Evolutionary conservation across 2,888 invertebrate genomes (phyloP), one percentile per base, ranked within the genome.

Genomic region (Hyles lineata): DNA sequence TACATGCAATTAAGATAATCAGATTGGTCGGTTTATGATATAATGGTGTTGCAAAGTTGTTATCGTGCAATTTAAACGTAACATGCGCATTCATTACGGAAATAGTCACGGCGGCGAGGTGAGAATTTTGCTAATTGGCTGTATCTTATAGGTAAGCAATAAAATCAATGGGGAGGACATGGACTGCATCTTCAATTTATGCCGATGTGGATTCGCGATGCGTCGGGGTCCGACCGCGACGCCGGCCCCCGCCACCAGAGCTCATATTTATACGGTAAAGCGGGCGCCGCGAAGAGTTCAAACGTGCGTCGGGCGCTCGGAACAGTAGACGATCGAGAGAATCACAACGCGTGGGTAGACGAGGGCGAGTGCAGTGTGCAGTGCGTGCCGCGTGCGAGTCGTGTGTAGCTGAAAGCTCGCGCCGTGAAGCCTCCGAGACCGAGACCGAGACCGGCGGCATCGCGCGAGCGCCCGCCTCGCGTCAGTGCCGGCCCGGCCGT

Each of bases 401-500:
- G 88, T 90, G 92, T 92, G 91, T 90, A 86, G 92, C 93, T 93
- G 93, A 94, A 93, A 94, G 93, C 93, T 93, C 90, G 91, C 89
- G 92, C 92, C 85, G 91, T 90, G 91, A 91, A 94, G 93, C 93
- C 93, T 94, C 90, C 92, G 89, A 67, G 21, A 67, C 43, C 43
- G 89, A 67, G 21, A 67, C 43, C 43, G 55, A 80, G 80, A 83
- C 85, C 88, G 84, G 83, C 81, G 83, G 84, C 83, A 81, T 79
- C 81, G 82, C 83, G 85, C 87, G 87, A 87, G 84, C 86, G 80
- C 82, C 83, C 86, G 86, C 85, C 85, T 84, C 90, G 92, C 92
- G 91, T 92, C 93, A 94, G 94, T 94, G 94, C 94, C 94, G 94
- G 94, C 93, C 93, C 92, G 93, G 93, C 94, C 94, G 94, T 92